Percentiles rank a stretch among this genome's conserved stretches.
phyloP scores from a whole-genome alignment of 2,888 invertebrate genomes.

The Leptinotarsa juncta region DNA sequence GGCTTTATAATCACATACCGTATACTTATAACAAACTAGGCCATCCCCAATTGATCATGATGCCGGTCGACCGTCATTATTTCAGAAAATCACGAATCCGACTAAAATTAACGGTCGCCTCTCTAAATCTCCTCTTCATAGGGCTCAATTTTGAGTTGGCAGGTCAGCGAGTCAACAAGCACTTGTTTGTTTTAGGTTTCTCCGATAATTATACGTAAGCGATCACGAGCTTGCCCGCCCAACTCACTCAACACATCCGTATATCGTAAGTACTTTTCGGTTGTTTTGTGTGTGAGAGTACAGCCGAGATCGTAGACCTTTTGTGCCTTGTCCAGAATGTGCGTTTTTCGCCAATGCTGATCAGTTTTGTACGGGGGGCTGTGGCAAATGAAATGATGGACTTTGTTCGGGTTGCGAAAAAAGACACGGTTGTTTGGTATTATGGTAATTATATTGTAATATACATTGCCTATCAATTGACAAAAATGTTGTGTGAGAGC shows the following conservation, averaged over 20 bases:
- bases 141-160: conserved; percentile 54
- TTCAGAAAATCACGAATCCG: conserved; percentile 59
- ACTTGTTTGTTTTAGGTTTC: conserved; percentile 66
- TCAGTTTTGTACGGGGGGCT: not conserved
- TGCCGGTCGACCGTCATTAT: conserved; percentile 55
- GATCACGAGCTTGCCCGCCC: conserved; percentile 64
- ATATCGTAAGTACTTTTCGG: conserved; percentile 54
- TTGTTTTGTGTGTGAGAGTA: conserved; percentile 28
- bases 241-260: conserved; percentile 62
- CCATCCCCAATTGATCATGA: conserved; percentile 49
- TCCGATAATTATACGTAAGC: conserved; percentile 65
- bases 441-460: too few relatives aligned
- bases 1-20: conserved; percentile 32
- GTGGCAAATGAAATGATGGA: not conserved
- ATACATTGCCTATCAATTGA: too few relatives aligned
- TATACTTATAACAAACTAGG: conserved; percentile 53
- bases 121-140: conserved; percentile 46
- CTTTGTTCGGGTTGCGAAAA: not conserved
- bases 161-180: conserved; percentile 64
- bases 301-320: conserved; percentile 40
- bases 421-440: too few relatives aligned
- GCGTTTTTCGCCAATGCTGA: conserved; percentile 19
- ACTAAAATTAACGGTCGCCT: conserved; percentile 56
- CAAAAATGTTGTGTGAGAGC: too few relatives aligned
- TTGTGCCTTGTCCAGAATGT: conserved; percentile 29